Conservation (phyloP, 2,888 invertebrate species). For the Herminia tarsipennalis region DNA sequence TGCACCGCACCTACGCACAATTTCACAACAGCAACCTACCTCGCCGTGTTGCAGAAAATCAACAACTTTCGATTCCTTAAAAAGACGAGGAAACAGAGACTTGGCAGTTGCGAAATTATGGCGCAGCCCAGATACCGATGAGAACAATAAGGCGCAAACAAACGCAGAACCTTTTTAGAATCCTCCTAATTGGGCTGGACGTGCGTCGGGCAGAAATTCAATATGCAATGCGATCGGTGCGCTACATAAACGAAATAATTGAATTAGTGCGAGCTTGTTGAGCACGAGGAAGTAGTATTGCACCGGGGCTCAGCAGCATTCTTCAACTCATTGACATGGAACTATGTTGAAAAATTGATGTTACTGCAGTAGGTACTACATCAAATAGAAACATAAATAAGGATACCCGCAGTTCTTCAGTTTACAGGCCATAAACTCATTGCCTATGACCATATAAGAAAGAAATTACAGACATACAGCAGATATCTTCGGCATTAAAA, state of each 20-base stretch:
- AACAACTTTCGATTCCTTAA: conserved; percentile 83
- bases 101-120: conserved; percentile 68
- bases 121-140: conserved; percentile 73
- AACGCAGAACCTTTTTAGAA: conserved; percentile 77
- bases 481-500: conserved; percentile 13
- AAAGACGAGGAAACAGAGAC: conserved; percentile 74
- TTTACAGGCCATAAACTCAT: conserved; percentile 25
- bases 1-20: conserved; percentile 78
- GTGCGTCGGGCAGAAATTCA: conserved; percentile 73
- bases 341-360: not conserved
- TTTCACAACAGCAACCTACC: conserved; percentile 72
- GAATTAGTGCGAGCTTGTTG: conserved; percentile 74
- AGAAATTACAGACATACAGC: conserved; percentile 14
- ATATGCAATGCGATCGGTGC: conserved; percentile 78
- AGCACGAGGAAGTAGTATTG: conserved; percentile 57
- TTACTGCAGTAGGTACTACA: not conserved
- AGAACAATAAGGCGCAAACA: conserved; percentile 79
- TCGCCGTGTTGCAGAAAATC: conserved; percentile 66
- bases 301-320: conserved; percentile 28
- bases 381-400: not conserved
- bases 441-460: conserved; percentile 2
- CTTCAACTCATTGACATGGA: conserved; percentile 23
- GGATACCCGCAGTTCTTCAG: conserved; percentile 7
- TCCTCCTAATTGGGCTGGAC: conserved; percentile 79
- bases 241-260: conserved; percentile 81